Percentiles rank a stretch among this genome's conserved stretches.
phyloP scores from a whole-genome alignment of 2,113 vertebrate genomes.

The Tachysurus fulvidraco region DNA sequence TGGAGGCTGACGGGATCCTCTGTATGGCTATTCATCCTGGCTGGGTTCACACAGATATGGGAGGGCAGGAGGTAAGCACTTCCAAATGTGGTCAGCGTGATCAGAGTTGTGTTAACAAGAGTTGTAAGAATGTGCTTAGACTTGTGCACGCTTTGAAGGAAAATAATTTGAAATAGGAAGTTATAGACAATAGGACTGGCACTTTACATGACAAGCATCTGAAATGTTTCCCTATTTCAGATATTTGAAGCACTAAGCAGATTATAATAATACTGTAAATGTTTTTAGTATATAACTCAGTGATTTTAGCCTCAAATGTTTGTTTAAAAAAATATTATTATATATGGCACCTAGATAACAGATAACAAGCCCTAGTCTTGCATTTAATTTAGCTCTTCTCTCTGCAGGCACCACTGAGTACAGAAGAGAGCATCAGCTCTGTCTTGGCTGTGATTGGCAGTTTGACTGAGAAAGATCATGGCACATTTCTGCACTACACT shows the following conservation, averaged over 20 bases:
- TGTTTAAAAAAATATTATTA: too few species aligned
- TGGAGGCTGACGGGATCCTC: slow-evolving; percentile 67
- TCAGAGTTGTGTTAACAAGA: neutral
- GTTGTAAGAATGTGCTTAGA: neutral
- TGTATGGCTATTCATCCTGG: slow-evolving; percentile 68
- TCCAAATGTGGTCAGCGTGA: neutral
- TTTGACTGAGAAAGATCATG: slow-evolving; percentile 67
- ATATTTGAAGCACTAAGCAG: neutral
- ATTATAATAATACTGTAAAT: neutral
- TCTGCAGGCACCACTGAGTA: slow-evolving; percentile 63
- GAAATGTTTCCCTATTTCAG: neutral
- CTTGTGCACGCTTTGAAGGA: neutral
- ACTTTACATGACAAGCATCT: neutral
- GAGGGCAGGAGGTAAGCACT: slow-evolving; percentile 62
- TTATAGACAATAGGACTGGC: neutral
- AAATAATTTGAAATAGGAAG: neutral
- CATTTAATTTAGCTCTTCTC: neutral
- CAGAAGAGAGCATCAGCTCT: slow-evolving; percentile 65
- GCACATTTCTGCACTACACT: slow-evolving; percentile 67
- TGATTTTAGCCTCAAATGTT: too few species aligned
- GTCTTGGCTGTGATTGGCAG: slow-evolving; percentile 67
- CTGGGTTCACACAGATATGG: slow-evolving; percentile 73
- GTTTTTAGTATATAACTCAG: too few species aligned
- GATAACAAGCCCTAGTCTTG: neutral
- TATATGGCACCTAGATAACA: neutral